Evolutionary conservation across 2,888 invertebrate species (phyloP), one percentile per base, ranked within the genome.

Genomic region (Tinea trinotella): DNA sequence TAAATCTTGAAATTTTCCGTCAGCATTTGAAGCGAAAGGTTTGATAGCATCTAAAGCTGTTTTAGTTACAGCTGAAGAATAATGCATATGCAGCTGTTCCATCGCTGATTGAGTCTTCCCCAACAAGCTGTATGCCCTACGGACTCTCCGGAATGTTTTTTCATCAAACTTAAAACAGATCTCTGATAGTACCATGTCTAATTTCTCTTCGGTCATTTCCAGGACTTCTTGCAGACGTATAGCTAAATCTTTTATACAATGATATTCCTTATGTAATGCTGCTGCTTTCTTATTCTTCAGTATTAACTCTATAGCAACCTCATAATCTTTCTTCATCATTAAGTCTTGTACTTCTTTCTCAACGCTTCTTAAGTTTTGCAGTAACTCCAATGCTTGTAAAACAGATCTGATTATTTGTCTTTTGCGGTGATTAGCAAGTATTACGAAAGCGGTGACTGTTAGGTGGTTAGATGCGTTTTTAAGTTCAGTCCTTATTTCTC

Each of bases 61-160:
- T 58, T 92, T 93, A 61, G 95, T 97, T 12, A 98, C 94, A 0
- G 96, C 94, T 36, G 96, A 96, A 0, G 96, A 94, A 65, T 96
- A 97, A 71, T 98, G 97, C 90, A 98, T 97, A 62, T 96, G 95
- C 7, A 98, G 76, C 71, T 97, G 97, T 72, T 98, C 98, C 90
- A 97, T 94, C 0, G 97, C 96, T 1, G 93, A 92, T 76, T 97
- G 92, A 0, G 94, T 95, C 76, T 98, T 98, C 0, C 96, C 97
- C 2, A 99, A 77, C 17, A 98, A 83, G 35, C 90, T 89, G 68
- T 97, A 99, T 0, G 98, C 98, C 60, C 90, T 91, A 66, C 96
- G 94, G 0, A 98, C 82, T 62, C 95, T 93, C 7, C 90, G 88
- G 69, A 98, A 99, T 4, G 91, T 90, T 9, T 88, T 88, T 17